phyloP scores from a whole-genome alignment of 2,113 vertebrate genomes.

The Ariopsis seemanni region DNA sequence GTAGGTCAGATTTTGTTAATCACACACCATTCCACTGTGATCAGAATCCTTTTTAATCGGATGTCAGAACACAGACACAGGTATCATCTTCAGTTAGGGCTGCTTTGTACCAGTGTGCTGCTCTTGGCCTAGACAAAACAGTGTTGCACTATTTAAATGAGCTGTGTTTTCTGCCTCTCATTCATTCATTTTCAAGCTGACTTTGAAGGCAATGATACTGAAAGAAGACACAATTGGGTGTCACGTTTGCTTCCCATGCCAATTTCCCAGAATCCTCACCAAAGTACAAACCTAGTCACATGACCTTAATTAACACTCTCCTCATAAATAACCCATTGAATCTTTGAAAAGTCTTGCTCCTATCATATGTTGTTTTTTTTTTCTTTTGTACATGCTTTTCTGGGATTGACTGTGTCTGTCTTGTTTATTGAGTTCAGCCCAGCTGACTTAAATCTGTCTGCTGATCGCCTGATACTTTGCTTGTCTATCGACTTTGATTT shows the following conservation, averaged over 20 bases:
- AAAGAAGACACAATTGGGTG: neutral
- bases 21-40: slow-evolving; percentile 3
- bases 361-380: no score
- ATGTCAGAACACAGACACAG: slow-evolving; percentile 13
- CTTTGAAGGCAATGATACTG: neutral
- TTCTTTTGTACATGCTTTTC: neutral
- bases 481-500: slow-evolving; percentile 21
- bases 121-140: neutral
- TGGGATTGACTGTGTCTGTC: neutral
- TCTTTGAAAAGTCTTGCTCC: neutral
- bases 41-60: neutral
- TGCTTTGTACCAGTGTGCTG: neutral
- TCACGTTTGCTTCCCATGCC: neutral
- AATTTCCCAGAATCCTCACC: neutral
- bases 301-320: neutral
- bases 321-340: neutral
- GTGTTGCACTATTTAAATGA: neutral
- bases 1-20: neutral
- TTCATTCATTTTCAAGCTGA: neutral
- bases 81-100: slow-evolving; percentile 12
- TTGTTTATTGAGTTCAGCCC: slow-evolving; percentile 5
- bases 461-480: slow-evolving; percentile 9
- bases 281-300: neutral
- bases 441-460: slow-evolving; percentile 9
- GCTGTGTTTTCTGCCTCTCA: neutral